These are phyloP conservation scores for Eulithis prunata DNA, from an alignment of 2,888 invertebrate genomes.

Conservation along the genomic window DNA sequence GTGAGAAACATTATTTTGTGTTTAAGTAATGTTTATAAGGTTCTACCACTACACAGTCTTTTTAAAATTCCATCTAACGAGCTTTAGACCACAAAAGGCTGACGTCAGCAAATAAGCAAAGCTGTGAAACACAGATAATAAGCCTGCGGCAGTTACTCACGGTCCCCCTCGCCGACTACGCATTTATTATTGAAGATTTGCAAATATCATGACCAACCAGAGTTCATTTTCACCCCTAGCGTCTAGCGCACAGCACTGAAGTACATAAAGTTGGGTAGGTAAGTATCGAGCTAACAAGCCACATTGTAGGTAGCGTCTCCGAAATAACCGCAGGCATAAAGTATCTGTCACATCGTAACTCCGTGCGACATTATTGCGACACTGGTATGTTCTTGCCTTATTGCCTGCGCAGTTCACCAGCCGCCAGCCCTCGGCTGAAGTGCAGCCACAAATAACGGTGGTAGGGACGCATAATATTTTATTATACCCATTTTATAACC, in stretches of 20 bases:
- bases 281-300: slow-evolving; percentile 50
- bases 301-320: slow-evolving; percentile 45
- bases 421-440: slow-evolving; percentile 57
- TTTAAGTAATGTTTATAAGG: slow-evolving; percentile 7
- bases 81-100: slow-evolving; percentile 19
- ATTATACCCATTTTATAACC: slow-evolving; percentile 75
- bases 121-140: slow-evolving; percentile 69
- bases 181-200: slow-evolving; percentile 76
- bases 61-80: slow-evolving; percentile 23
- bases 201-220: slow-evolving; percentile 62
- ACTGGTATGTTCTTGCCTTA: slow-evolving; percentile 61
- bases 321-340: slow-evolving; percentile 58
- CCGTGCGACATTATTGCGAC: slow-evolving; percentile 54
- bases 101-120: slow-evolving; percentile 38
- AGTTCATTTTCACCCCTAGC: slow-evolving; percentile 61
- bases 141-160: slow-evolving; percentile 41
- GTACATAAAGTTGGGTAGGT: slow-evolving; percentile 7
- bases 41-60: slow-evolving; percentile 14
- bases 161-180: slow-evolving; percentile 56
- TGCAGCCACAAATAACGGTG: slow-evolving; percentile 70
- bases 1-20: slow-evolving; percentile 3
- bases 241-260: slow-evolving; percentile 48
- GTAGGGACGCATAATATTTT: slow-evolving; percentile 76
- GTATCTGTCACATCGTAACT: slow-evolving; percentile 59
- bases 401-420: slow-evolving; percentile 47